Evolutionary conservation across 2,113 vertebrate species (phyloP).

Genomic region (Progne subis): DNA sequence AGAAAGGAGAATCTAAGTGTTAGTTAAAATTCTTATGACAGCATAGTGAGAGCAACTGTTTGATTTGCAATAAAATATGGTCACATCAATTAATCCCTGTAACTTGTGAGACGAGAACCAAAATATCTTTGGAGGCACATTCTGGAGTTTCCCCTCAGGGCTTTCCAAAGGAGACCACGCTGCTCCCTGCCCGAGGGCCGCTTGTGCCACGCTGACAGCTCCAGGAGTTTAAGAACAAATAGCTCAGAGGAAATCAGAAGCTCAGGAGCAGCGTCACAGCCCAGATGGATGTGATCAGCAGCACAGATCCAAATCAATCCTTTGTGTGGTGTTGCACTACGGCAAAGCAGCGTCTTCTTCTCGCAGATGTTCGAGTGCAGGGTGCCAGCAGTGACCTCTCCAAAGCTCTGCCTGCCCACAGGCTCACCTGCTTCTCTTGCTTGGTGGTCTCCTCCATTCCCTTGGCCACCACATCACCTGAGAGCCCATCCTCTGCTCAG

Average conservation of each 20-base stretch:
- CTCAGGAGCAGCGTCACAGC: not conserved
- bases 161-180: not conserved
- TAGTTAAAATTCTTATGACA: not conserved
- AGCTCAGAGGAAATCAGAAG: not conserved
- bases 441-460: not conserved
- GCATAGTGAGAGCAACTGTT: not conserved
- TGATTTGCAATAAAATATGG: not conserved
- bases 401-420: rapidly evolving
- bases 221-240: rapidly evolving
- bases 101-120: not conserved
- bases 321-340: not conserved
- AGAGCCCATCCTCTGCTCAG: not conserved
- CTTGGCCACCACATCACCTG: no score
- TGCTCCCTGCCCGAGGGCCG: not conserved
- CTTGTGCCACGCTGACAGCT: not conserved
- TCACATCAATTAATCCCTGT: not conserved
- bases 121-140: not conserved
- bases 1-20: not conserved
- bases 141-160: not conserved
- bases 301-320: not conserved
- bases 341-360: not conserved
- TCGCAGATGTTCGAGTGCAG: rapidly evolving
- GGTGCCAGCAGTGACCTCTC: not conserved
- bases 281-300: not conserved
- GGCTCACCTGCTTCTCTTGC: not conserved